A percentile compares a stretch with the other conserved stretches of the same genome.
Evolutionary conservation across 2,888 invertebrate genomes (phyloP).

Genomic region (Alloscopus bannaensis): DNA sequence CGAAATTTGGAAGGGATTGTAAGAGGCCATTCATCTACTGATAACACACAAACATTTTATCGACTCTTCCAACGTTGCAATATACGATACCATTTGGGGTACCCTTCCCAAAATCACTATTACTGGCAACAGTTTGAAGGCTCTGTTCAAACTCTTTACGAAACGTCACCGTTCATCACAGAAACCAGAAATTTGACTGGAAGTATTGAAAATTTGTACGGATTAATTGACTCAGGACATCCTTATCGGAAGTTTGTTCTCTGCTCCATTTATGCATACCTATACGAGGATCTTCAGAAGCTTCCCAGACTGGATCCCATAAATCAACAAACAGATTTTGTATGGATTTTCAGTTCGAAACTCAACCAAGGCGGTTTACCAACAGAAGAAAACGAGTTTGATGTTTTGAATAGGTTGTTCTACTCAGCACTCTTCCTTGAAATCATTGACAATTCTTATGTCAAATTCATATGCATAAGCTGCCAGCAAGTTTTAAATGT

Average conservation of each 20-base stretch:
- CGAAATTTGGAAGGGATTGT: no score
- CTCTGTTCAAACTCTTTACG: no score
- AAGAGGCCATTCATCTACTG: no score
- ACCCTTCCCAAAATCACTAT: no score
- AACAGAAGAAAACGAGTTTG: neutral
- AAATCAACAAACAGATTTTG: neutral
- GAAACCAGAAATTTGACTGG: neutral
- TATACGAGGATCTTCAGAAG: neutral
- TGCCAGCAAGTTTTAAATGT: neutral
- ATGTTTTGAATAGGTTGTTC: neutral
- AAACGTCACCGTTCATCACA: constrained; percentile 1
- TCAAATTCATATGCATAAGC: neutral
- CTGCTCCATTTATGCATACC: neutral
- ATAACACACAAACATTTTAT: no score
- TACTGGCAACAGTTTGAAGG: no score
- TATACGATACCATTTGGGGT: no score
- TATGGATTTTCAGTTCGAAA: neutral
- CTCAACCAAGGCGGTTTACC: no score
- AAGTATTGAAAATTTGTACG: neutral
- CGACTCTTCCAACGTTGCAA: no score
- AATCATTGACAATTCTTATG: neutral
- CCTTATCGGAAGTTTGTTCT: neutral
- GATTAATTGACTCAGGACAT: neutral
- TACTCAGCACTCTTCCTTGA: constrained; percentile 6
- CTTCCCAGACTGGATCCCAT: neutral